Conservation (phyloP, 2,113 vertebrate species). For the Labeo catla region DNA sequence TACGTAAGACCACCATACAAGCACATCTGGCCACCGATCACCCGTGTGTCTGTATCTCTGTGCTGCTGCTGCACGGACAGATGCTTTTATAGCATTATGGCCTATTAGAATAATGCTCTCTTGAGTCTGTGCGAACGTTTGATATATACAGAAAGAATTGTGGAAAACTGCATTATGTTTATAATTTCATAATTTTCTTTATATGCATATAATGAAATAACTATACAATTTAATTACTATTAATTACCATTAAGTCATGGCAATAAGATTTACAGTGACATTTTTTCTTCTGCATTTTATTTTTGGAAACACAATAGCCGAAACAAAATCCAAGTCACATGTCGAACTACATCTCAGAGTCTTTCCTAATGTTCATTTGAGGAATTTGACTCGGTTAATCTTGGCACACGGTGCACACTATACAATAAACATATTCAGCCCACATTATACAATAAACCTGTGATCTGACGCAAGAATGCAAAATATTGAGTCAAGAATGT, state of each 20-base stretch:
- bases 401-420: not conserved
- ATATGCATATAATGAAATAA: not conserved
- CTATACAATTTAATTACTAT: not conserved
- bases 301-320: not conserved
- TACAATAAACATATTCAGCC: not conserved
- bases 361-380: not conserved
- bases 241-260: not conserved
- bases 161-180: too few species aligned
- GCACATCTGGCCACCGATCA: not conserved
- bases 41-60: not conserved
- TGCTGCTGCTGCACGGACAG: not conserved
- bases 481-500: not conserved
- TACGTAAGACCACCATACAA: constrained; percentile 14
- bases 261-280: not conserved
- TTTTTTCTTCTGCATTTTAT: not conserved
- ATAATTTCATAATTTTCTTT: not conserved
- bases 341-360: not conserved
- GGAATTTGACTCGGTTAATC: not conserved
- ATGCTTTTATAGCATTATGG: not conserved
- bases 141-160: not conserved
- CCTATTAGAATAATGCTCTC: not conserved
- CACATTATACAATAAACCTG: not conserved
- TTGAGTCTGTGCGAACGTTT: not conserved
- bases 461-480: not conserved
- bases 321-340: not conserved